phyloP scores from a whole-genome alignment of 2,888 invertebrate genomes.

The Pseudoips prasinana region DNA sequence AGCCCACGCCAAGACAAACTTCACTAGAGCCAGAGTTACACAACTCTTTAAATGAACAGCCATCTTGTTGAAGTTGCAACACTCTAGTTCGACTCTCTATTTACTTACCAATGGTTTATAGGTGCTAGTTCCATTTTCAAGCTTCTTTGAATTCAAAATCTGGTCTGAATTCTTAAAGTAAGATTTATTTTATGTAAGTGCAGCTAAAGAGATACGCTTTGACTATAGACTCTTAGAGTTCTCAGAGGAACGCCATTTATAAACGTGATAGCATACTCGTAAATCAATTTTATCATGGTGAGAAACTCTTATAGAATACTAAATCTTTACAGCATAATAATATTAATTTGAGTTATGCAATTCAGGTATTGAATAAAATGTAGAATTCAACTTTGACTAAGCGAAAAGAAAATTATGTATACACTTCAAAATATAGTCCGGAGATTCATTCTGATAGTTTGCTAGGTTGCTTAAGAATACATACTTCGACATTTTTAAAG shows the following conservation, averaged over 20 bases:
- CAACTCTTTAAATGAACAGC: conserved; percentile 60
- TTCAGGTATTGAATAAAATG: conserved; percentile 46
- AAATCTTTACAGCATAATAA: conserved; percentile 56
- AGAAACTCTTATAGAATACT: conserved; percentile 52
- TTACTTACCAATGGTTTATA: conserved; percentile 46
- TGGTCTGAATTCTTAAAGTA: conserved; percentile 11
- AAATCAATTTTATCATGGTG: conserved; percentile 56
- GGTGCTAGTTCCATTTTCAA: conserved; percentile 24
- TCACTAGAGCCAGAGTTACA: conserved; percentile 42
- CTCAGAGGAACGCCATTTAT: conserved; percentile 44
- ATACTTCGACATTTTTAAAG: too few species aligned
- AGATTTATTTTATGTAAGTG: conserved; percentile 17
- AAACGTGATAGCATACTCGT: conserved; percentile 56
- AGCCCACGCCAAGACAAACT: conserved; percentile 44
- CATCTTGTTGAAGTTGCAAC: conserved; percentile 46
- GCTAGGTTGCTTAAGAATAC: too few species aligned
- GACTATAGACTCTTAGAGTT: conserved; percentile 37
- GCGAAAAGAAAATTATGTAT: too few species aligned
- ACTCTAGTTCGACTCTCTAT: conserved; percentile 43
- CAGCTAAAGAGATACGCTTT: conserved; percentile 15
- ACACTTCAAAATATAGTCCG: too few species aligned
- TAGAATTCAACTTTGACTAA: too few species aligned
- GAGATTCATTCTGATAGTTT: too few species aligned
- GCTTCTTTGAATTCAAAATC: conserved; percentile 7
- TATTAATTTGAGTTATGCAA: conserved; percentile 53